These are phyloP conservation scores for Otolemur crassicaudatus DNA, from an alignment of 2,797 vertebrate species.

Conservation along the genomic window DNA sequence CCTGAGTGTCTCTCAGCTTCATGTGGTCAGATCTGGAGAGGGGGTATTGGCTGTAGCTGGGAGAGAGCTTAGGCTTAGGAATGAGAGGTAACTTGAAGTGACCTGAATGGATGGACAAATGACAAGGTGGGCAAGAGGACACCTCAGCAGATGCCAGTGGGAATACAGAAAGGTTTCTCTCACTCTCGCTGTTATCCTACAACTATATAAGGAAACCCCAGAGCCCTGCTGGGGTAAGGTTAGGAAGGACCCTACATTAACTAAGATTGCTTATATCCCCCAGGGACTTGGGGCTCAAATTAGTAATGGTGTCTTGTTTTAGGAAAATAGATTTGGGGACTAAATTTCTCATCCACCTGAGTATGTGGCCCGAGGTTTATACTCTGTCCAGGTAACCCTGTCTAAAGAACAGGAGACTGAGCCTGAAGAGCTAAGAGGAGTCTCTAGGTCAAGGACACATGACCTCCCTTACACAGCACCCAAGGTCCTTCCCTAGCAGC, in stretches of 20 bases:
- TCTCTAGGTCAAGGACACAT: not conserved
- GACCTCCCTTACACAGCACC: fast-evolving
- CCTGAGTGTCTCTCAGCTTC: not conserved
- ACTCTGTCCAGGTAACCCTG: not conserved
- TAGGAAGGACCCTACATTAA: not conserved
- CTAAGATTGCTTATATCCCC: not conserved
- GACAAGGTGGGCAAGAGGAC: not conserved
- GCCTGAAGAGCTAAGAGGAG: not conserved
- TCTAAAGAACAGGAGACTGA: not conserved
- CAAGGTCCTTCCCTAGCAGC: not conserved
- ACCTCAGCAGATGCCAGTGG: not conserved
- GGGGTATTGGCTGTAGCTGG: not conserved
- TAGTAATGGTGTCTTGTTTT: not conserved
- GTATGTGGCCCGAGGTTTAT: not conserved
- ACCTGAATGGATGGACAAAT: not conserved
- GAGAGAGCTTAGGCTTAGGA: not conserved
- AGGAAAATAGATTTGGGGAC: conserved; percentile 22
- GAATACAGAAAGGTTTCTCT: not conserved
- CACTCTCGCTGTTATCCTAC: not conserved
- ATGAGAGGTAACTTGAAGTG: not conserved
- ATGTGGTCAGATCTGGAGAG: not conserved
- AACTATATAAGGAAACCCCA: not conserved
- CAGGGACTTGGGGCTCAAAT: not conserved
- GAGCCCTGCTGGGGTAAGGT: not conserved
- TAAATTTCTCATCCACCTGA: not conserved